Base-by-base conservation (phyloP, 2,113 vertebrate genomes). In the Chloebia gouldiae region DNA sequence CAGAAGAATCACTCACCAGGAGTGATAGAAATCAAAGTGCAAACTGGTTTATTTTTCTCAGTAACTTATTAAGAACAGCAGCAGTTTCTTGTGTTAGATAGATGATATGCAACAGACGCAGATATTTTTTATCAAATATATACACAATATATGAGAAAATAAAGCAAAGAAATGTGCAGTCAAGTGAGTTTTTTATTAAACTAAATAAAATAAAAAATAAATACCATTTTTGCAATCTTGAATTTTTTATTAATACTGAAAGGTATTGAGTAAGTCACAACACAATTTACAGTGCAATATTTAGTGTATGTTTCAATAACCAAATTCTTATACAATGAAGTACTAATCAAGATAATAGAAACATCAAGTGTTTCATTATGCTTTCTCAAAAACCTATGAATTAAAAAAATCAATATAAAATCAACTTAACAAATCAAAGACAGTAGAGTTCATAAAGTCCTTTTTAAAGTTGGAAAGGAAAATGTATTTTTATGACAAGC, bases 21-120 rank as follows among this genome's bases (percentile, higher is more conserved):
- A 97, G 69, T 88, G 71, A 97, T 90, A 96, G 86, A 94, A 97
- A 94, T 97, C 85, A 97, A 97, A 97, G 91, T 96, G 94, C 24
- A 93, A 97, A 97, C 95, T 91, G 73, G 89, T 96, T 96, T 97
- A 94, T 97, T 98, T 97, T 97, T 94, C 85, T 96, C 88, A 45
- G 64, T 76, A 95, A 97, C 93, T 97, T 96, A 92, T 82, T 94
- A 95, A 94, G 93, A 97, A 93, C 91, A 93, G 76, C 90, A 95
- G 90, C 76, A 57, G 39, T n/a, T 92, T 85, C 92, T 64, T 69
- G 23, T 51, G 69, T 95, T 69, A 92, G 54, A 96, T 91, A 95
- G 88, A 92, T 94, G 77, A 61, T 79, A 85, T 24, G n/a, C 79
- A 92, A 73, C 75, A 94, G 87, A 65, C 5, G 54, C 27, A 82